Conservation (phyloP, 2,797 vertebrate genomes). For the Sparidentex hasta region DNA sequence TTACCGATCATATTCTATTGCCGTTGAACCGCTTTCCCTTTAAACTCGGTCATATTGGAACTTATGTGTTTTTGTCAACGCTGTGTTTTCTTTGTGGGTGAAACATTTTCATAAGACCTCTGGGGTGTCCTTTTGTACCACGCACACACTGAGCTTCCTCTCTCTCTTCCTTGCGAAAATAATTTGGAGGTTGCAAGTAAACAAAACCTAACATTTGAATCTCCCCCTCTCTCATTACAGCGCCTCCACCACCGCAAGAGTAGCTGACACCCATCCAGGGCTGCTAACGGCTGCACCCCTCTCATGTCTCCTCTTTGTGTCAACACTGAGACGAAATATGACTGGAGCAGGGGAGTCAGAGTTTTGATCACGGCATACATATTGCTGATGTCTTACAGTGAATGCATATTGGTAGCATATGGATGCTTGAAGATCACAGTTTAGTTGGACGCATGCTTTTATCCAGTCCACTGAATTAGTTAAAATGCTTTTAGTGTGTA, state of each 20-base stretch:
- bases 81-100: slow-evolving; percentile 52
- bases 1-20: slow-evolving; percentile 40
- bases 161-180: slow-evolving; percentile 58
- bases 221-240: slow-evolving; percentile 65
- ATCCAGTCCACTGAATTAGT: neutral
- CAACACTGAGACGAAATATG: neutral
- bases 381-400: neutral
- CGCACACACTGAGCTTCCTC: slow-evolving; percentile 26
- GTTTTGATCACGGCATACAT: neutral
- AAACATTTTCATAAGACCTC: slow-evolving; percentile 48
- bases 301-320: slow-evolving; percentile 5
- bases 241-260: slow-evolving; percentile 50
- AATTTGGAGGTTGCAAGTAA: slow-evolving; percentile 49
- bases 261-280: slow-evolving; percentile 54
- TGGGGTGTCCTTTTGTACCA: slow-evolving; percentile 37
- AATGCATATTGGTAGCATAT: neutral
- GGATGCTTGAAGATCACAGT: neutral
- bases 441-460: neutral
- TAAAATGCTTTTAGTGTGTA: slow-evolving; percentile 3
- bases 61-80: slow-evolving; percentile 11
- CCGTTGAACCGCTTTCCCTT: slow-evolving; percentile 10
- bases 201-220: slow-evolving; percentile 49
- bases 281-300: slow-evolving; percentile 20
- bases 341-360: neutral
- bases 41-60: neutral